phyloP scores from a whole-genome alignment of 2,113 vertebrate genomes.

The Stomatorhinus ivindoensis region DNA sequence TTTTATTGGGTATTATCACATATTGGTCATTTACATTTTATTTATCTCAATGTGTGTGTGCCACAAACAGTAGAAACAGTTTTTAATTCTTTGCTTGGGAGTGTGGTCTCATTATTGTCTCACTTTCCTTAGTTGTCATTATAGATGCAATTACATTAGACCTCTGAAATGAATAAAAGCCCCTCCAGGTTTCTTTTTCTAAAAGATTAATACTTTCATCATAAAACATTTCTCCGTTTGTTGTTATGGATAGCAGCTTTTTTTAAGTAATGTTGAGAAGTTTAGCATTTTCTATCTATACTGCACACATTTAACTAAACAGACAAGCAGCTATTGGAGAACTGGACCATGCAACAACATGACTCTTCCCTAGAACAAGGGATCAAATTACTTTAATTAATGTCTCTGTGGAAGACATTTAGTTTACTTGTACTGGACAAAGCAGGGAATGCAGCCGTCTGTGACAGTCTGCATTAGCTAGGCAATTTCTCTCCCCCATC shows the following conservation, averaged over 20 bases:
- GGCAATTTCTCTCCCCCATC: constrained; percentile 44
- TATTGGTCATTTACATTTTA: constrained; percentile 1
- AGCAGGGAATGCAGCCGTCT: constrained; percentile 44
- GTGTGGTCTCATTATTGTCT: neutral
- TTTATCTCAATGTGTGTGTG: neutral
- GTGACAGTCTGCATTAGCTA: constrained; percentile 53
- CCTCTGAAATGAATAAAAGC: neutral
- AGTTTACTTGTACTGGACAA: constrained; percentile 42
- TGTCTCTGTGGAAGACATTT: constrained; percentile 45
- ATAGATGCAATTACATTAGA: neutral
- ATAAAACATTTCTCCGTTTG: neutral
- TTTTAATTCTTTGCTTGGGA: neutral
- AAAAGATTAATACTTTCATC: neutral
- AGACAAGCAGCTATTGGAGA: constrained; percentile 32
- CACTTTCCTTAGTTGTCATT: neutral
- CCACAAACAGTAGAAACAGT: neutral
- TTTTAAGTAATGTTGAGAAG: neutral
- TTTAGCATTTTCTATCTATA: neutral
- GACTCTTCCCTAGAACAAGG: constrained; percentile 18
- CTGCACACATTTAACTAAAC: constrained; percentile 2
- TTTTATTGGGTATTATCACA: neutral
- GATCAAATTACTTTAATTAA: constrained; percentile 52
- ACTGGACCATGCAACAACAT: neutral
- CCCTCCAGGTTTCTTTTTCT: neutral
- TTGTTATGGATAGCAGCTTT: neutral